These are phyloP conservation scores for Rhamnusium bicolor DNA, from an alignment of 2,888 invertebrate species.

Conservation along the genomic window DNA sequence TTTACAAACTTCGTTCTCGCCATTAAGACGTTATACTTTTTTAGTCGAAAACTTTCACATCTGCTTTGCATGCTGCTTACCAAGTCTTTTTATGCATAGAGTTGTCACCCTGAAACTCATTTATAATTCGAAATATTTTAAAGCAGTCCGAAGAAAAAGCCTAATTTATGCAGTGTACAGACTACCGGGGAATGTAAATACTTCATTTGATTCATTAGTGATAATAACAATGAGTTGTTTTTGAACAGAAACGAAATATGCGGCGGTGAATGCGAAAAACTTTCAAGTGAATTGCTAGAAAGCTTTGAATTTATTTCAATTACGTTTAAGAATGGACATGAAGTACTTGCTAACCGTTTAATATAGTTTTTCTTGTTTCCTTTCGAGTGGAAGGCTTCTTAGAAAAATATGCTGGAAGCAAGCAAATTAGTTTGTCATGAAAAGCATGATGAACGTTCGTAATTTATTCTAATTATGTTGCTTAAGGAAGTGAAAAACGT, in stretches of 20 bases:
- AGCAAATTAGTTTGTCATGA: background rate
- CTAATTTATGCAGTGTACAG: slow-evolving; percentile 32
- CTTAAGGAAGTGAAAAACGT: background rate
- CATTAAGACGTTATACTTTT: slow-evolving; percentile 56
- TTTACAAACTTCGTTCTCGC: slow-evolving; percentile 55
- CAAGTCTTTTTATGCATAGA: slow-evolving; percentile 33
- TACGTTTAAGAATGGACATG: slow-evolving; percentile 15
- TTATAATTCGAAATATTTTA: slow-evolving; percentile 31
- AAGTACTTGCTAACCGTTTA: slow-evolving; percentile 13
- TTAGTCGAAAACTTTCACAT: slow-evolving; percentile 52
- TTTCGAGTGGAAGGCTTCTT: background rate
- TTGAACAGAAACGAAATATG: slow-evolving; percentile 30
- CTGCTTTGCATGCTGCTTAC: slow-evolving; percentile 51
- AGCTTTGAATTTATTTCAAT: slow-evolving; percentile 23
- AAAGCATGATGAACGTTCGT: background rate
- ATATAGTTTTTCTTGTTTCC: slow-evolving; percentile 21
- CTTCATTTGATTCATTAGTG: slow-evolving; percentile 35
- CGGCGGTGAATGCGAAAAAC: background rate
- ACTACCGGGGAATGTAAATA: slow-evolving; percentile 30
- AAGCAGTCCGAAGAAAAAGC: slow-evolving; percentile 12
- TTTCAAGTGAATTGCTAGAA: background rate
- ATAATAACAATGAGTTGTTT: slow-evolving; percentile 16
- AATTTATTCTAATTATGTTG: background rate
- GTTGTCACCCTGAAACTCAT: slow-evolving; percentile 32
- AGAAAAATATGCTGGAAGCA: slow-evolving; percentile 4